Evolutionary conservation across 2,113 vertebrate genomes (phyloP).

Genomic region (Elgaria multicarinata): DNA sequence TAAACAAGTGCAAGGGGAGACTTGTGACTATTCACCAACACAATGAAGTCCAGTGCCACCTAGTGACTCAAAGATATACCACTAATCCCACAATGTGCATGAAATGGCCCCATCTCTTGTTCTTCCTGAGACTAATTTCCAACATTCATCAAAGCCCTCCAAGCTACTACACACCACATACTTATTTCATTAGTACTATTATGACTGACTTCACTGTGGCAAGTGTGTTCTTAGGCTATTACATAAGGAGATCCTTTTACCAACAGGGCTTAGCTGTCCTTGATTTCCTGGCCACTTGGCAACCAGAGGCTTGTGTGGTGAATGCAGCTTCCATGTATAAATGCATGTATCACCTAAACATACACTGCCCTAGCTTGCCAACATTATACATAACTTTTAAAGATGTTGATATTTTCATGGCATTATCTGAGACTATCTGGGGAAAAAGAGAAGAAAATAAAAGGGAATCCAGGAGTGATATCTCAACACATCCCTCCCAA

Average conservation of each 20-base stretch:
- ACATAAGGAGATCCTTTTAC: background rate
- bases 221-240: background rate
- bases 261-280: background rate
- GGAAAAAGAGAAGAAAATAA: background rate
- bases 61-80: background rate
- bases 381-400: background rate
- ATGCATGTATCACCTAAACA: no score
- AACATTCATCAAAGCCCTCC: background rate
- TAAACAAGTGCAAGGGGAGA: no score
- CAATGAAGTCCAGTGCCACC: background rate
- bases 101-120: background rate
- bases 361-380: background rate
- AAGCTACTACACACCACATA: background rate
- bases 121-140: background rate
- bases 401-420: background rate
- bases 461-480: background rate
- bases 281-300: background rate
- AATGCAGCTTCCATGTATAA: background rate
- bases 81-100: background rate
- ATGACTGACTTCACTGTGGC: background rate
- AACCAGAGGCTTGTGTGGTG: background rate
- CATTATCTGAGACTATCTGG: background rate
- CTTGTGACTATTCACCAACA: background rate
- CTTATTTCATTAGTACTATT: background rate
- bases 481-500: background rate